Evolutionary conservation across 2,113 vertebrate genomes (phyloP), one percentile per base, ranked within the genome.

Genomic region (Paracanthobrama guichenoti): DNA sequence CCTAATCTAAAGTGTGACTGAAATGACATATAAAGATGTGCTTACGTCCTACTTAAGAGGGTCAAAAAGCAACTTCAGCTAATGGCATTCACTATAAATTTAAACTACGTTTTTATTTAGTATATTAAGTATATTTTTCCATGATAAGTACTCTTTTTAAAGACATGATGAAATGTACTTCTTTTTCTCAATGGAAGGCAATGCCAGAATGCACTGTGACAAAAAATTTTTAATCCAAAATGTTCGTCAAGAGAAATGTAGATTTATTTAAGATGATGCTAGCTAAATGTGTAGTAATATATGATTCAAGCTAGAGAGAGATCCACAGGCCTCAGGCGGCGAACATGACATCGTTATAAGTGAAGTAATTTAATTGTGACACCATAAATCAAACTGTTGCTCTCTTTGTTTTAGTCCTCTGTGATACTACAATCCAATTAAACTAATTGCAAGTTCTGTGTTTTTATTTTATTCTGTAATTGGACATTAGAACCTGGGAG

Each of bases 401-500:
- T 79, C 87, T 86, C 71, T 92, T 89, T 91, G 87, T 91, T 90
- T 89, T 86, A 84, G 89, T 89, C 86, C 81, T 88, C 78, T 85
- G 82, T 88, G 87, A 88, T 87, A 83, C 71, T 88, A 81, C 85
- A 87, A 86, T 84, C 42, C 87, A 77, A 67, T 91, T 91, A 87
- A 88, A 89, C 90, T 88, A 87, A 86, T 88, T 88, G 84, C 79
- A 86, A 59, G 81, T 87, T 90, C 89, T 85, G 78, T 88, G 84
- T 88, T 90, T 80, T 91, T 85, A 87, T 91, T 92, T 91, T 91
- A 92, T 91, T 88, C 86, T 86, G 87, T 83, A 90, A 79, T 88
- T 86, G 86, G 84, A 88, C 85, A 87, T 88, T 85, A 85, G 80
- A 90, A 90, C 81, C 77, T 22, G 31, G 42, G 84, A 88, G 82